These are phyloP conservation scores for Odocoileus hemionus DNA, from an alignment of 2,113 vertebrate genomes.

Conservation along the genomic window DNA sequence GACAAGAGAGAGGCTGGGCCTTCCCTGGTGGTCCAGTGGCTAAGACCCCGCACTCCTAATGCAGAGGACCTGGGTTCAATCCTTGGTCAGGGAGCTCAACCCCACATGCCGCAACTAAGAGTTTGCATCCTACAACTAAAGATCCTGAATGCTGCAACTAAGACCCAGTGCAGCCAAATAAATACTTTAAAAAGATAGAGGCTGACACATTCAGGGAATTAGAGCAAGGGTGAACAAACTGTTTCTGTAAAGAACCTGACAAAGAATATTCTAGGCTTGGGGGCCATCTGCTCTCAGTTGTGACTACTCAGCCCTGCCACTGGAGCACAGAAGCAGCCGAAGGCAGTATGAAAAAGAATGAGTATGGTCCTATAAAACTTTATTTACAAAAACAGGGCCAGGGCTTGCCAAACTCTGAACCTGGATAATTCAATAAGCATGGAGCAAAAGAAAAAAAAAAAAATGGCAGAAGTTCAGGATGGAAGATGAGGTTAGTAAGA, in stretches of 20 bases:
- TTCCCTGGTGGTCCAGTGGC: neutral
- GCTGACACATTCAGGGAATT: neutral
- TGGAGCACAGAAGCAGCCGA: neutral
- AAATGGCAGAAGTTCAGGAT: neutral
- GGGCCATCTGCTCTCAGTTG: neutral
- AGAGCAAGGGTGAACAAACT: neutral
- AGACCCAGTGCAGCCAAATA: neutral
- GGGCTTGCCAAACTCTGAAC: neutral
- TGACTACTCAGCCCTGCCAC: neutral
- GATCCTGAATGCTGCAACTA: neutral
- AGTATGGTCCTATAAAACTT: neutral
- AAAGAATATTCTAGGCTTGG: neutral
- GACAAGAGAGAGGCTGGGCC: neutral
- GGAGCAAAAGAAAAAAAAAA: neutral
- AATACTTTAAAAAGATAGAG: neutral
- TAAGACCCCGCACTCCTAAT: neutral
- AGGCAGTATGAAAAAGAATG: neutral
- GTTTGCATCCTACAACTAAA: neutral
- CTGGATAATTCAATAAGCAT: neutral
- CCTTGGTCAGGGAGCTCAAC: neutral
- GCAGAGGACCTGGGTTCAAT: accelerated
- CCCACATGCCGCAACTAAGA: neutral
- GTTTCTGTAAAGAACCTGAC: neutral
- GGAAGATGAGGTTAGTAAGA: neutral
- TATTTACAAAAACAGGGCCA: neutral